phyloP scores from a whole-genome alignment of 2,797 vertebrate species.

The Sebastolobus alascanus region DNA sequence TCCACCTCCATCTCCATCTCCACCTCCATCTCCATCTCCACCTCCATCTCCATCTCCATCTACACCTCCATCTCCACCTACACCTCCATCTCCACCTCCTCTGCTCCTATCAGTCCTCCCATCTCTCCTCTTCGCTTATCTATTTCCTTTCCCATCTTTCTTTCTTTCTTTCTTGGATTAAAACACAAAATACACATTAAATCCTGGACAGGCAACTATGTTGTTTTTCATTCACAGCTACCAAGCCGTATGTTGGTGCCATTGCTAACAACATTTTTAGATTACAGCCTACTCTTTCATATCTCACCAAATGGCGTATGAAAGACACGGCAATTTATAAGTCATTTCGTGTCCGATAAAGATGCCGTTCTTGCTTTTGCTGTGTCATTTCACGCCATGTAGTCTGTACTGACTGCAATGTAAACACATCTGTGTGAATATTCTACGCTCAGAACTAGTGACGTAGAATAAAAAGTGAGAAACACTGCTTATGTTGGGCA shows the following conservation, averaged over 20 bases:
- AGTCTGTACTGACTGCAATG: too few relatives aligned
- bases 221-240: neutral
- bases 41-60: too few relatives aligned
- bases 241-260: neutral
- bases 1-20: constrained; percentile 24
- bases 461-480: too few relatives aligned
- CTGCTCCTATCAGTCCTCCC: constrained; percentile 33
- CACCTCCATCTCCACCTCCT: constrained; percentile 37
- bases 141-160: neutral
- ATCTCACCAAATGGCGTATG: neutral
- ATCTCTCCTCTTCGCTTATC: constrained; percentile 31
- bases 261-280: neutral
- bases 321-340: too few relatives aligned
- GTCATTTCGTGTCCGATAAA: too few relatives aligned
- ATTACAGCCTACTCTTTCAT: neutral
- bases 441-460: too few relatives aligned
- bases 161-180: neutral
- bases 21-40: too few relatives aligned
- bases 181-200: neutral
- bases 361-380: too few relatives aligned
- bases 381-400: too few relatives aligned
- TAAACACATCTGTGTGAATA: too few relatives aligned
- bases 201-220: neutral
- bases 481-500: too few relatives aligned
- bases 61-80: too few relatives aligned